Evolutionary conservation across 2,888 invertebrate species (phyloP), one percentile per base, ranked within the genome.

Genomic region (Ichneumoninae sp.): DNA sequence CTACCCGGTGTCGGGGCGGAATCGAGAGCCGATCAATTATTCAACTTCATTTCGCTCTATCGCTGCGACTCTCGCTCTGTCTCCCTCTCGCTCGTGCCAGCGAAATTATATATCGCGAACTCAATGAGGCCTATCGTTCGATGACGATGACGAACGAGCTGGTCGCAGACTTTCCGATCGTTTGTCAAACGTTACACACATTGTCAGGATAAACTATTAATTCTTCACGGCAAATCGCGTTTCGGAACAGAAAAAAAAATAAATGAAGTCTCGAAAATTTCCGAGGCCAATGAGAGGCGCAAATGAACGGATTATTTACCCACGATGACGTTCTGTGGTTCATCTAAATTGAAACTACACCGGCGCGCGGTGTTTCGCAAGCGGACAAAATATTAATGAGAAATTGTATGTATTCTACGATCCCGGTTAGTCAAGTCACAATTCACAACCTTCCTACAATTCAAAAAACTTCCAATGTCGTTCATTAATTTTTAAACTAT

Each of bases 141-240:
- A 86, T 85, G 81, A 83, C 77, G 79, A 85, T 81, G 85, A 86
- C 80, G 71, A 82, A 86, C 75, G 80, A 83, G 69, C 78, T 74
- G 74, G 83, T 79, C 69, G 47, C 84, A 82, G 80, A 85, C 81
- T 78, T 75, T 80, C 66, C 79, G 79, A 83, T 85, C 85, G 82
- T 86, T 86, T 86, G 85, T 86, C 85, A 86, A 86, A 70, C 76
- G 60, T 47, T 40, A 72, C 19, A 72, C 75, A 72, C 75, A 77
- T 44, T 74, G 71, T 80, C 76, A 74, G 50, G 50, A 36, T 54
- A 33, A 81, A 78, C 62, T 65, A 84, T 84, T 78, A 84, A 84
- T 84, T 77, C 70, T 40, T 66, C 62, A 22, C 71, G 3, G 54
- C 19, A 57, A 36, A 57, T 72, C 72, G 66, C 30, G 54, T 74